A percentile compares a stretch with the other conserved stretches of the same genome.
Conservation (phyloP, 2,888 invertebrate genomes). For the Blastobasis adustella region DNA sequence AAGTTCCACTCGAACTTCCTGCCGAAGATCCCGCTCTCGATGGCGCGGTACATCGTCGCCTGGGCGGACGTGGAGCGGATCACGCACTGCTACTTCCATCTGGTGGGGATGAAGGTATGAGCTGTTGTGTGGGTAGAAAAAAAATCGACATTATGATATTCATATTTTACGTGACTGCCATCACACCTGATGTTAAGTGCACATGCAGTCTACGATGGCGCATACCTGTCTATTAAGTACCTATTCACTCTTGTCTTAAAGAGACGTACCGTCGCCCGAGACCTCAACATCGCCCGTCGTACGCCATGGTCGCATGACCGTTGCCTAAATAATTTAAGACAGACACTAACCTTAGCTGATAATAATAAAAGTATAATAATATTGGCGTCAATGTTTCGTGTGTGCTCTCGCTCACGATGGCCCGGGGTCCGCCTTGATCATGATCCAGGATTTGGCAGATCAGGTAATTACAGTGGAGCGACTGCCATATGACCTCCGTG, state of each 20-base stretch:
- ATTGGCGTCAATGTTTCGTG: too few species aligned
- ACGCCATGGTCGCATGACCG: background rate
- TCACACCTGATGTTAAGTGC: background rate
- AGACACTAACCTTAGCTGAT: too few species aligned
- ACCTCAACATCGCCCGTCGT: background rate
- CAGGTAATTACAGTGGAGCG: too few species aligned
- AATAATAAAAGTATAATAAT: too few species aligned
- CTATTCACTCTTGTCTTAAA: too few species aligned
- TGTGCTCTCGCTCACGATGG: too few species aligned
- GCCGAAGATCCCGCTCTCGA: constrained; percentile 59
- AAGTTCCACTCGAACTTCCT: constrained; percentile 68
- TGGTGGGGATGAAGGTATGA: constrained; percentile 20
- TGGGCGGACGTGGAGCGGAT: constrained; percentile 63
- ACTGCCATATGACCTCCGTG: too few species aligned
- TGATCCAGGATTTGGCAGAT: too few species aligned
- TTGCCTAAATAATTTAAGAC: background rate
- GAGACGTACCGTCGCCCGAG: background rate
- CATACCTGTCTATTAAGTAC: too few species aligned
- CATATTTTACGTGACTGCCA: background rate
- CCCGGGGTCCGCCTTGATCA: too few species aligned
- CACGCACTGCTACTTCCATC: constrained; percentile 59
- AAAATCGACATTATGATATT: background rate
- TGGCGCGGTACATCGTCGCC: constrained; percentile 59
- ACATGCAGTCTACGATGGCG: background rate
- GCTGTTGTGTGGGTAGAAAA: background rate